Evolutionary conservation across 1,140 invertebrate genomes (phyloP).

Genomic region (Drosophila athabasca): DNA sequence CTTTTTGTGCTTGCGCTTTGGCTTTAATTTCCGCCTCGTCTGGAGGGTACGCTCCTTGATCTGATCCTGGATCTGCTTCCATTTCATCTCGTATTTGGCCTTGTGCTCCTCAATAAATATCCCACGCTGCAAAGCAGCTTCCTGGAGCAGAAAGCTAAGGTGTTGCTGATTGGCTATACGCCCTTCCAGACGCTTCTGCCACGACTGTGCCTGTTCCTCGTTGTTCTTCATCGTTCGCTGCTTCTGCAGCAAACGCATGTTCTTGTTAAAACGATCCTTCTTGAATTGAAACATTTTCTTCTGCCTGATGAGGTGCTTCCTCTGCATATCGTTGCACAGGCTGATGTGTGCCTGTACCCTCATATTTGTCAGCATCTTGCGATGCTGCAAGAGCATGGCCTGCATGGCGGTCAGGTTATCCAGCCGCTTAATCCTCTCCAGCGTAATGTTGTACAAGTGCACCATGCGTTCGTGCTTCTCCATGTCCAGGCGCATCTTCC

Average conservation of each 20-base stretch:
- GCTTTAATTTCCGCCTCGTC: constrained; percentile 12
- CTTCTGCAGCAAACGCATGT: constrained; percentile 57
- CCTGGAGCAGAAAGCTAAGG: constrained; percentile 51
- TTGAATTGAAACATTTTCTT: constrained; percentile 80
- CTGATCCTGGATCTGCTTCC: constrained; percentile 65
- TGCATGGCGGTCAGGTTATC: constrained; percentile 55
- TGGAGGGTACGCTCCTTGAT: constrained; percentile 55
- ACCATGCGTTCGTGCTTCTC: constrained; percentile 47
- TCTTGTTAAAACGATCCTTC: constrained; percentile 70
- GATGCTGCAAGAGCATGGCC: constrained; percentile 56
- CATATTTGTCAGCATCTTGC: constrained; percentile 71
- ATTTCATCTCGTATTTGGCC: constrained; percentile 51
- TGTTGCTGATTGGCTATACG: constrained; percentile 65
- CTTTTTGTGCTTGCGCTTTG: constrained; percentile 42
- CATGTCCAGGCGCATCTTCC: constrained; percentile 52
- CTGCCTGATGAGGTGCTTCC: constrained; percentile 71
- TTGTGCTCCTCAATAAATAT: constrained; percentile 68
- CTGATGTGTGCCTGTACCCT: constrained; percentile 56
- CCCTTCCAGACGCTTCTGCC: constrained; percentile 67
- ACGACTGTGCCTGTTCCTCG: constrained; percentile 62
- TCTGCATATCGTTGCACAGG: constrained; percentile 60
- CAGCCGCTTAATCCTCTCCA: constrained; percentile 59
- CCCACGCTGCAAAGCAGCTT: constrained; percentile 50
- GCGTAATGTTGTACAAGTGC: constrained; percentile 49
- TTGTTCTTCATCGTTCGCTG: constrained; percentile 38